These are phyloP conservation scores for Lates calcarifer DNA, from an alignment of 2,113 vertebrate genomes.

Conservation along the genomic window DNA sequence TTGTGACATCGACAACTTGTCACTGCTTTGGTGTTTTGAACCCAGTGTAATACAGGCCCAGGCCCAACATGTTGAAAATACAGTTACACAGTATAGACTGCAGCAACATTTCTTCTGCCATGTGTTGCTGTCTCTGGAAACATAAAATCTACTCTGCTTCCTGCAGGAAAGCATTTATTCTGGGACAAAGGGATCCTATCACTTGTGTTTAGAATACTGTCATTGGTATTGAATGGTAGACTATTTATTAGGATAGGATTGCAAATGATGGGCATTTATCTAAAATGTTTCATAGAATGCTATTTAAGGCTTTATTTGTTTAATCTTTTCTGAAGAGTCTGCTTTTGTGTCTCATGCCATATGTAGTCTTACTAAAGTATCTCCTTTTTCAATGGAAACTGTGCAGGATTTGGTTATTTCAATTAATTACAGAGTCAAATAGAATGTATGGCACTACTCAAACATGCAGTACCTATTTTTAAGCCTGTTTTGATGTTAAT, in stretches of 20 bases:
- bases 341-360: too few relatives aligned
- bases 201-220: background rate
- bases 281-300: too few relatives aligned
- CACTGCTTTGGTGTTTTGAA: background rate
- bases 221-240: background rate
- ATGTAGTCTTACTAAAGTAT: too few relatives aligned
- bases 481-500: background rate
- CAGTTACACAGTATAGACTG: background rate
- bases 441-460: background rate
- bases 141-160: slow-evolving; percentile 6
- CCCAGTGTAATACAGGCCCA: background rate
- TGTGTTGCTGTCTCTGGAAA: background rate
- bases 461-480: background rate
- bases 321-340: background rate
- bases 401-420: too few relatives aligned
- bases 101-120: background rate
- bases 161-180: slow-evolving; percentile 17
- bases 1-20: too few relatives aligned
- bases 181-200: background rate
- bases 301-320: background rate
- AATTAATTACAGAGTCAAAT: too few relatives aligned
- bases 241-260: background rate
- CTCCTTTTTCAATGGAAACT: too few relatives aligned
- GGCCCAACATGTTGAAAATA: background rate
- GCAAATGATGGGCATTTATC: background rate